phyloP scores from a whole-genome alignment of 23 tunicate species.

The Ciona savignyi region DNA sequence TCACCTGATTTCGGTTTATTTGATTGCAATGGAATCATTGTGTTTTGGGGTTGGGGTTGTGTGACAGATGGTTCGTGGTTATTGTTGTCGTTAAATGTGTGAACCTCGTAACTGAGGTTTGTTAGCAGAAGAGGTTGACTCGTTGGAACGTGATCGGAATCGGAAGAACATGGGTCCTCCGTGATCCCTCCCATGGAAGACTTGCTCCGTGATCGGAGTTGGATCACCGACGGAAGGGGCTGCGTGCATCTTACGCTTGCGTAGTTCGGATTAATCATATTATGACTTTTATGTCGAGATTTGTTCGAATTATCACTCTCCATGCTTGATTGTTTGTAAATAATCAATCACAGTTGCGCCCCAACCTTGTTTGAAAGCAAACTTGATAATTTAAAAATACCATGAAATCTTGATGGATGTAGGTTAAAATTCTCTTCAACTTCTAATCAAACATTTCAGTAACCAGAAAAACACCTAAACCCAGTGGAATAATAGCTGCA shows the following conservation, averaged over 20 bases:
- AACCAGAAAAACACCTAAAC: too few relatives aligned
- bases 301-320: background rate
- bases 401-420: too few relatives aligned
- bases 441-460: too few relatives aligned
- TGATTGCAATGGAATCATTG: background rate
- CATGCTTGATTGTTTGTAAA: too few relatives aligned
- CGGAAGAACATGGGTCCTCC: background rate
- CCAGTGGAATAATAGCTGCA: too few relatives aligned
- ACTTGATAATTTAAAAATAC: too few relatives aligned
- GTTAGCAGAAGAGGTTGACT: slow-evolving; percentile 9
- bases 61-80: background rate
- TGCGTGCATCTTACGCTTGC: slow-evolving; percentile 18
- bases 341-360: too few relatives aligned
- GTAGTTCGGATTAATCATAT: slow-evolving; percentile 15
- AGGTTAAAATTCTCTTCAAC: too few relatives aligned
- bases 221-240: slow-evolving; percentile 12
- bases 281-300: slow-evolving; percentile 5
- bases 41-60: background rate
- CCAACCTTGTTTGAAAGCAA: too few relatives aligned
- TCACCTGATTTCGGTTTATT: slow-evolving; percentile 9
- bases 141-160: background rate
- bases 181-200: background rate
- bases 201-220: slow-evolving; percentile 1
- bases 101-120: slow-evolving; percentile 1
- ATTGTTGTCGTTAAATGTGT: slow-evolving; percentile 7